These are phyloP conservation scores for Eretmochelys imbricata DNA, from an alignment of 2,113 vertebrate genomes.

Conservation along the genomic window DNA sequence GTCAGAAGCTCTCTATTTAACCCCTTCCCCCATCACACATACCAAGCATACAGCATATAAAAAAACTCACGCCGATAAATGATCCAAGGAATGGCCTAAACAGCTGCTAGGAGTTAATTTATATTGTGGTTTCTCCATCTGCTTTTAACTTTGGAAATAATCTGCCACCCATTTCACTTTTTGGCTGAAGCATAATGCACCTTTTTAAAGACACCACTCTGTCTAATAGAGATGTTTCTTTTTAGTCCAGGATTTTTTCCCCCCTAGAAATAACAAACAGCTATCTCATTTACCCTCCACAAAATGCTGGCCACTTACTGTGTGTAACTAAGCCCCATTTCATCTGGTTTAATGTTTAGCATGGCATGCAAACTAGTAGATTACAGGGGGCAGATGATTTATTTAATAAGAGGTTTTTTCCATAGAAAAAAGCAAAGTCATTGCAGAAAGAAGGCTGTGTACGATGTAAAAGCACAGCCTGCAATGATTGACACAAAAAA, in stretches of 20 bases:
- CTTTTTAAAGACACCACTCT: slow-evolving; percentile 69
- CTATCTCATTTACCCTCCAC: slow-evolving; percentile 61
- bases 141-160: slow-evolving; percentile 74
- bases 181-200: slow-evolving; percentile 70
- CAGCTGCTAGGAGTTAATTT: slow-evolving; percentile 74
- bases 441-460: neutral
- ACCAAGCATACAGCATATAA: slow-evolving; percentile 65
- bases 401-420: slow-evolving; percentile 47
- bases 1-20: slow-evolving; percentile 68
- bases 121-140: slow-evolving; percentile 61
- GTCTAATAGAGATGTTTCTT: slow-evolving; percentile 69
- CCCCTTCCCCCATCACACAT: slow-evolving; percentile 50
- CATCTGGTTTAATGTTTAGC: slow-evolving; percentile 65
- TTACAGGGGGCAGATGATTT: slow-evolving; percentile 46
- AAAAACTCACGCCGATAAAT: slow-evolving; percentile 71
- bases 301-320: slow-evolving; percentile 34
- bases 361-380: slow-evolving; percentile 1
- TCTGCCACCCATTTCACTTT: slow-evolving; percentile 64
- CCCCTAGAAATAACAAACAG: slow-evolving; percentile 71
- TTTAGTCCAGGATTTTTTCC: slow-evolving; percentile 25
- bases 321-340: slow-evolving; percentile 64
- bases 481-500: slow-evolving; percentile 37
- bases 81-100: slow-evolving; percentile 67
- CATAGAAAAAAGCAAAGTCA: slow-evolving; percentile 33
- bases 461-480: slow-evolving; percentile 46